Evolutionary conservation across 2,113 vertebrate species (phyloP), one percentile per base, ranked within the genome.

Genomic region (Cardinalis cardinalis): DNA sequence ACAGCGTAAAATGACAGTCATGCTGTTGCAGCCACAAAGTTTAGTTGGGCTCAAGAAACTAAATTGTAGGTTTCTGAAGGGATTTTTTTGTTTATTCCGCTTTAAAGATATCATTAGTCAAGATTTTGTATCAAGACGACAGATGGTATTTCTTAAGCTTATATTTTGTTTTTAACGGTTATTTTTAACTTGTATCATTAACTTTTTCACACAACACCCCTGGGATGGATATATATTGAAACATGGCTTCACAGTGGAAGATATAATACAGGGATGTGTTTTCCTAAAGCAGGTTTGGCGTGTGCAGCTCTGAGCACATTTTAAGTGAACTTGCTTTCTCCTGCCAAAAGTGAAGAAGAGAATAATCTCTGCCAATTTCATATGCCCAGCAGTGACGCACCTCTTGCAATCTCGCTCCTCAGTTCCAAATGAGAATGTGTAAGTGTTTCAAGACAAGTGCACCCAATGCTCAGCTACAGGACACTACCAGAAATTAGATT

Each of bases 1-100:
- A 61, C 41, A 82, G 49, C 55, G 38, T 82, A 79, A 93, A 90
- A 93, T 75, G 86, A 93, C 70, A 92, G 59, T 26, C 29, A 79
- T 59, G 49, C 40, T 82, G 68, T 36, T 76, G 60, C 28, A 87
- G 64, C 77, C 93, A 80, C 40, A 66, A 77, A 53, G 24, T 58
- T 81, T 75, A 87, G 61, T 34, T 82, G 56, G 28, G 36, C 64
- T 89, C 51, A 59, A 73, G 63, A 75, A 90, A 84, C 38, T 51
- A 59, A 93, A 92, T 1, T 58, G n/a, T 32, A 79, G 28, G 55
- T 82, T 92, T 79, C 63, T 90, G 59, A 86, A 64, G 34, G 38
- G 10, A 69, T 28, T 46, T 86, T 86, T 89, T 78, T 84, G 49
- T 68, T 84, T 88, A 75, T 84, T 82, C 10, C 17, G 40, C 70